These are phyloP conservation scores for Calliopum simillimum DNA, from an alignment of 2,888 invertebrate genomes.

Conservation along the genomic window DNA sequence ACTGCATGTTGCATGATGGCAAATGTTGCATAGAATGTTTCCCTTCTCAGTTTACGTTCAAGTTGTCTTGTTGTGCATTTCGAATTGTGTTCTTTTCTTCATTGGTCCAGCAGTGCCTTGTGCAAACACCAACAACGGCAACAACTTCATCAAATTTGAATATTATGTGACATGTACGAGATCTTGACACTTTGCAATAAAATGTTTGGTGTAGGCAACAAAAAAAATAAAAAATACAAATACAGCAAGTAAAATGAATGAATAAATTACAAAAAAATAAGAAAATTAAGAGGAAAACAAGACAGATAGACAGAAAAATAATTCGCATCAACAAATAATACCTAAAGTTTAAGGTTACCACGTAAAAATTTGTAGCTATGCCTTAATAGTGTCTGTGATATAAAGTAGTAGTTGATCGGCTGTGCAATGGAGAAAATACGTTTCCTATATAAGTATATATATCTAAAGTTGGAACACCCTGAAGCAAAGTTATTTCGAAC, in stretches of 20 bases:
- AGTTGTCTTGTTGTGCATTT: slow-evolving; percentile 1
- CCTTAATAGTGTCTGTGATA: no score
- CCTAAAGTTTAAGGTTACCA: not conserved
- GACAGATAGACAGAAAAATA: not conserved
- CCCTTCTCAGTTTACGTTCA: slow-evolving; percentile 13
- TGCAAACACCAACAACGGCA: slow-evolving; percentile 8
- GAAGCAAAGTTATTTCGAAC: no score
- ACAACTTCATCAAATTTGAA: slow-evolving; percentile 53
- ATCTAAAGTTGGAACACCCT: no score
- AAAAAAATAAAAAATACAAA: no score
- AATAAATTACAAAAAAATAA: slow-evolving; percentile 26
- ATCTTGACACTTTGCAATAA: slow-evolving; percentile 52
- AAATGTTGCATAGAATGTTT: not conserved
- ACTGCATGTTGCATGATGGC: not conserved
- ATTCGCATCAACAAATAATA: not conserved
- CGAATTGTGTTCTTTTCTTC: not conserved
- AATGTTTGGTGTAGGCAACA: not conserved
- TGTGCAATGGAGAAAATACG: no score
- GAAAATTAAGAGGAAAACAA: not conserved
- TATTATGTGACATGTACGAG: slow-evolving; percentile 59
- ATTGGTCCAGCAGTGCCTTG: not conserved
- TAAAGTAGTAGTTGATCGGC: no score
- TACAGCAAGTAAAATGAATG: slow-evolving; percentile 6
- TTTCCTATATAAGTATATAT: no score
- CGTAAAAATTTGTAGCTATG: no score